Percentiles rank a stretch among this genome's conserved stretches.
These are phyloP conservation scores for Labeo rohita DNA, from an alignment of 2,113 vertebrate species.

Conservation along the genomic window DNA sequence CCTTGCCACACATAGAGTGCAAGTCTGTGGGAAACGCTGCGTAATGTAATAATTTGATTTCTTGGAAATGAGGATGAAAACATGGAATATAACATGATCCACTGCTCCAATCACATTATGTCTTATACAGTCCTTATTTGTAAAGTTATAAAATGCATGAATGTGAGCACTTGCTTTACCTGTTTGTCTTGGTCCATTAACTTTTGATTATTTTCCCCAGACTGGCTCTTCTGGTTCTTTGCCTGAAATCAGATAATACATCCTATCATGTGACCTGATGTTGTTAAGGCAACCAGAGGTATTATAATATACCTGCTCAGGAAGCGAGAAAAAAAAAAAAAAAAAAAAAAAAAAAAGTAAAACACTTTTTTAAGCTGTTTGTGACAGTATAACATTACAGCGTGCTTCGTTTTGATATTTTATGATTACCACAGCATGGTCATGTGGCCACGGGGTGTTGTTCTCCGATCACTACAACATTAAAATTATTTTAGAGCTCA, in stretches of 20 bases:
- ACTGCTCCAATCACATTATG: background rate
- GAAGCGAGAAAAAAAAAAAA: background rate
- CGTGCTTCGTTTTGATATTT: background rate
- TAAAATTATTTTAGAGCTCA: background rate
- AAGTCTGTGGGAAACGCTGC: too few relatives aligned
- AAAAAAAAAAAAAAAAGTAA: background rate
- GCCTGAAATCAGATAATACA: slow-evolving; percentile 74
- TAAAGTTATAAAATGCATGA: background rate
- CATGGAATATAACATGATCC: background rate
- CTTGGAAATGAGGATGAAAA: background rate
- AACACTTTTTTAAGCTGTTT: background rate
- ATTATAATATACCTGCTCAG: slow-evolving; percentile 12
- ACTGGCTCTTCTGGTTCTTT: slow-evolving; percentile 77
- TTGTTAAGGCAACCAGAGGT: background rate
- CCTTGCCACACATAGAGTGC: too few relatives aligned
- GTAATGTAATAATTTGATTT: background rate
- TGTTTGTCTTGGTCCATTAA: slow-evolving; percentile 80
- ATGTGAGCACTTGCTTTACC: slow-evolving; percentile 59
- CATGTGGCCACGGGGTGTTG: background rate
- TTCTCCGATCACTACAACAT: background rate
- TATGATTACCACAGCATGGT: background rate
- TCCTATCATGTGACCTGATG: slow-evolving; percentile 1
- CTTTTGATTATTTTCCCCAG: slow-evolving; percentile 75
- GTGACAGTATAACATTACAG: background rate
- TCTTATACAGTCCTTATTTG: background rate